Evolutionary conservation across 2,888 invertebrate species (phyloP), one percentile per base, ranked within the genome.

Genomic region (Coremacera marginata): DNA sequence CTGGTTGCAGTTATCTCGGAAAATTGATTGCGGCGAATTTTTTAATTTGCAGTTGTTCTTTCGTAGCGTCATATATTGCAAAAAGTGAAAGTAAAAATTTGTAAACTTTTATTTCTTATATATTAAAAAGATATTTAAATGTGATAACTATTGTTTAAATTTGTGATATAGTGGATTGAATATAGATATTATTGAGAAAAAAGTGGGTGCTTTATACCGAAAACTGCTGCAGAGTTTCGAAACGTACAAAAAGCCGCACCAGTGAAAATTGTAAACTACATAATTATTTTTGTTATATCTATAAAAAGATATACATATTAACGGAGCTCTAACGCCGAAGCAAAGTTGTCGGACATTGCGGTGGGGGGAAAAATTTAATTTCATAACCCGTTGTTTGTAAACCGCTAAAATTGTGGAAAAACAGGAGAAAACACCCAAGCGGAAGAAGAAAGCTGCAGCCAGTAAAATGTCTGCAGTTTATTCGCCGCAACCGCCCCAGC

Each of bases 391-490:
- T 83, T 81, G 81, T 80, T 82, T 81, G 81, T 85, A 85, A 87
- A 83, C 85, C 87, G 88, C 82, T 86, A 88, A 88, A 88, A 88
- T 88, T 88, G 88, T 88, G 88, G 88, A 88, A 88, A 88, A 88
- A 85, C 88, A 88, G 86, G 88, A 88, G 86, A 88, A 88, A 88
- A 87, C 87, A 82, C 88, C 88, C 80, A 88, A 88, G 87, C 88
- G 88, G 88, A 88, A 88, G 87, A 88, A 88, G 86, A 88, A 88
- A 86, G 85, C 89, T 87, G 88, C 88, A 86, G 87, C 86, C 87
- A 87, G 87, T 85, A 89, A 89, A 87, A 89, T 89, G 89, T 88
- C 89, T 88, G 89, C 89, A 86, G 89, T 89, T 84, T 89, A 88
- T 83, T 87, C 89, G 81, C 89, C 88, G 86, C 89, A 89, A 84